Percentiles rank a stretch among this genome's conserved stretches.
phyloP scores from a whole-genome alignment of 2,888 invertebrate species.

The Heliconius aoede region DNA sequence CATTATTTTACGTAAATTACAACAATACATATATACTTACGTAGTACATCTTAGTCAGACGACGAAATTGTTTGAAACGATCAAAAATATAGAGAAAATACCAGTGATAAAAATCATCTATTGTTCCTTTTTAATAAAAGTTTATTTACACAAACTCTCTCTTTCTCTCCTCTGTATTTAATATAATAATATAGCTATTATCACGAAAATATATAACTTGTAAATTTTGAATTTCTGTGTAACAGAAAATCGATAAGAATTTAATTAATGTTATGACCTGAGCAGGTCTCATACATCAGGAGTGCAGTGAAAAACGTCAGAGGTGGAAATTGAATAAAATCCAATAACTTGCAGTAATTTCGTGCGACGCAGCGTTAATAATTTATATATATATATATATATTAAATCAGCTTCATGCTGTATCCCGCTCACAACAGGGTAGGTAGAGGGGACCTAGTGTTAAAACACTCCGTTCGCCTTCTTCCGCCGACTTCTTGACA shows the following conservation, averaged over 20 bases:
- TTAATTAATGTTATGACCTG: constrained; percentile 26
- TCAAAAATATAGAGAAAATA: too few relatives aligned
- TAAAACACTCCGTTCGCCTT: too few relatives aligned
- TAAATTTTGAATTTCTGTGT: not conserved
- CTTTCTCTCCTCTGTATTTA: too few relatives aligned
- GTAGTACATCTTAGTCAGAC: too few relatives aligned
- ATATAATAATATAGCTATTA: not conserved
- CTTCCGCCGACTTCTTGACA: too few relatives aligned
- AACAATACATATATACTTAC: too few relatives aligned
- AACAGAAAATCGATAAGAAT: constrained; percentile 21
- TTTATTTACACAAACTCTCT: too few relatives aligned
- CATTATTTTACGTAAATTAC: not conserved
- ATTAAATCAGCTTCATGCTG: not conserved
- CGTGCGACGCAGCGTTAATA: not conserved
- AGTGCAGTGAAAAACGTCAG: constrained; percentile 24
- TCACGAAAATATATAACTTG: not conserved
- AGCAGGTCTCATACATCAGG: constrained; percentile 23
- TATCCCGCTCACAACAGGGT: not conserved
- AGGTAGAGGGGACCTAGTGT: too few relatives aligned
- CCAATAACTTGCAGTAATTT: constrained; percentile 17
- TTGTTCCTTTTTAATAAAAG: too few relatives aligned
- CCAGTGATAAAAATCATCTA: too few relatives aligned
- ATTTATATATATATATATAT: too few relatives aligned
- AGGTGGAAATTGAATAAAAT: constrained; percentile 26
- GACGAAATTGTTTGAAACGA: too few relatives aligned